Evolutionary conservation across 2,113 vertebrate genomes (phyloP).

Genomic region (Anas platyrhynchos): DNA sequence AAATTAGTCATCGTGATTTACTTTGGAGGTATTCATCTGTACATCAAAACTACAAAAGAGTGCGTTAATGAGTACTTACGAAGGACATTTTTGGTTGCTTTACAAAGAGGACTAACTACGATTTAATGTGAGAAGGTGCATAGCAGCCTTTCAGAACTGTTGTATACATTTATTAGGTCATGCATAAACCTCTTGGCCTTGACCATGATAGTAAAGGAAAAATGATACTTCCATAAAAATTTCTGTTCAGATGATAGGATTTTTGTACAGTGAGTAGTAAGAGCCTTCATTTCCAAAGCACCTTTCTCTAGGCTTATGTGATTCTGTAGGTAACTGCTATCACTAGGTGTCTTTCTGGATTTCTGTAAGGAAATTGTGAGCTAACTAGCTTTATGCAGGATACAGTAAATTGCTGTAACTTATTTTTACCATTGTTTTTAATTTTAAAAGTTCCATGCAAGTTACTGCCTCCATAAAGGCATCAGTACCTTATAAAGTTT

Average conservation of each 20-base stretch:
- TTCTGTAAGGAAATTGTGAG: not conserved
- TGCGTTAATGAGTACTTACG: not conserved
- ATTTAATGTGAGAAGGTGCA: not conserved
- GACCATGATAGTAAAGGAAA: not conserved
- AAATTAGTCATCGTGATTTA: not conserved
- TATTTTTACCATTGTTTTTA: constrained; percentile 63
- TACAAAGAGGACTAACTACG: not conserved
- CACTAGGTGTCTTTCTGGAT: not conserved
- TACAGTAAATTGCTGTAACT: constrained; percentile 45
- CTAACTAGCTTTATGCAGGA: constrained; percentile 58
- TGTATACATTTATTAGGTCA: not conserved
- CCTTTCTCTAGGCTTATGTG: not conserved
- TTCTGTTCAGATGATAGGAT: constrained; percentile 6
- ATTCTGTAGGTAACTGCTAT: not conserved
- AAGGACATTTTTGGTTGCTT: not conserved
- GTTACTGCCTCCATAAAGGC: constrained; percentile 67
- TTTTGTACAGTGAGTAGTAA: not conserved
- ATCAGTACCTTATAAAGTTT: constrained; percentile 73
- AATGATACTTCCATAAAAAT: constrained; percentile 8
- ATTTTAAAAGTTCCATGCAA: constrained; percentile 60
- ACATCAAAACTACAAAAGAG: not conserved
- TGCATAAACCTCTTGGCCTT: not conserved
- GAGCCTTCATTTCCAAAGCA: constrained; percentile 27
- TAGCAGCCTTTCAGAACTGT: not conserved
- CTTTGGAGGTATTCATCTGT: not conserved